These are phyloP conservation scores for Champsocephalus gunnari DNA, from an alignment of 2,797 vertebrate species.

Conservation along the genomic window DNA sequence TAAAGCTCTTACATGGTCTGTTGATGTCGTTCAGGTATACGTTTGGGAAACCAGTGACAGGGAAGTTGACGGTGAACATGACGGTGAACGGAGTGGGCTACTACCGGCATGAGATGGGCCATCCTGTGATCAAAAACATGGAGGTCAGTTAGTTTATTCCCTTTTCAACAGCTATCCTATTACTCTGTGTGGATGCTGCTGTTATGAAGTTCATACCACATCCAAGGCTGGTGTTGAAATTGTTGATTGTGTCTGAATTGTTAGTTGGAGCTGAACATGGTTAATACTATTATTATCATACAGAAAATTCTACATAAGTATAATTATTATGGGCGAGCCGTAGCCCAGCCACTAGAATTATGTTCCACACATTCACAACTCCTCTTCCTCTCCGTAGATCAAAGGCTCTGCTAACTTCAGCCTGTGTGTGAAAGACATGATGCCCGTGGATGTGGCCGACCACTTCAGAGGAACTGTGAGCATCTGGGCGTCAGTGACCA, in stretches of 20 bases:
- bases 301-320: not conserved
- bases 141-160: slow-evolving; percentile 84
- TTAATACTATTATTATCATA: slow-evolving; percentile 7
- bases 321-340: slow-evolving; percentile 9
- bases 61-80: slow-evolving; percentile 92
- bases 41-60: slow-evolving; percentile 93
- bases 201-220: not conserved
- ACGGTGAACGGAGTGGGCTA: slow-evolving; percentile 95
- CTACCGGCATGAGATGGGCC: slow-evolving; percentile 93
- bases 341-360: slow-evolving; percentile 8
- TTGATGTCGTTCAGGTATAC: slow-evolving; percentile 85
- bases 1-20: slow-evolving; percentile 29
- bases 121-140: slow-evolving; percentile 89
- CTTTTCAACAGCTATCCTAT: not conserved
- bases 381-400: slow-evolving; percentile 80
- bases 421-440: slow-evolving; percentile 93
- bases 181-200: not conserved
- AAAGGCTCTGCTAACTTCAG: slow-evolving; percentile 89
- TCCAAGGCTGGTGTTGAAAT: not conserved
- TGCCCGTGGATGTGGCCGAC: slow-evolving; percentile 91
- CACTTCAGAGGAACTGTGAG: slow-evolving; percentile 92
- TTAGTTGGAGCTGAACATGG: not conserved
- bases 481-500: slow-evolving; percentile 91
- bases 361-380: not conserved
- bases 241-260: slow-evolving; percentile 12